A percentile compares a stretch with the other conserved stretches of the same genome.
Evolutionary conservation across 2,113 vertebrate species (phyloP).

Genomic region (Protobothrops flavoviridis): DNA sequence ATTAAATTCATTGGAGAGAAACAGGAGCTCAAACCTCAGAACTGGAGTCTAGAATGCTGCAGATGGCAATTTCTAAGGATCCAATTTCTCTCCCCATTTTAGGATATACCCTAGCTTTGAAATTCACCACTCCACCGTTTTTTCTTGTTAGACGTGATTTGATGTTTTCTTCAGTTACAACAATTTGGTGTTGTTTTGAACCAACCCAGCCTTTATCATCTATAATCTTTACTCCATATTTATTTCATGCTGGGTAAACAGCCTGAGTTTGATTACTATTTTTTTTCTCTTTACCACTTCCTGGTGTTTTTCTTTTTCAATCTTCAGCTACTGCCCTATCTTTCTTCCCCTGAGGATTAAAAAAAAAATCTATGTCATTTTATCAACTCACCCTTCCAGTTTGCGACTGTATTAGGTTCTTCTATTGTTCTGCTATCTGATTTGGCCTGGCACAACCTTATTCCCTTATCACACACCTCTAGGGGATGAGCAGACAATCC

Average conservation of each 20-base stretch:
- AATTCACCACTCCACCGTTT: not conserved
- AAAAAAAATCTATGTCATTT: not conserved
- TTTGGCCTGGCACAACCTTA: not conserved
- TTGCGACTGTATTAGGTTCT: not conserved
- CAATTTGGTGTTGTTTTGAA: not conserved
- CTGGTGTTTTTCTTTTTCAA: conserved; percentile 38
- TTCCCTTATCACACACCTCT: not conserved
- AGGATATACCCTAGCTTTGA: not conserved
- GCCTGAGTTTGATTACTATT: conserved; percentile 4
- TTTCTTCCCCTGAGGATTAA: not conserved
- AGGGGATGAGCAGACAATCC: not conserved
- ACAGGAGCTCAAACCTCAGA: fast-evolving
- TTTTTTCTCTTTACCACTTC: conserved; percentile 4
- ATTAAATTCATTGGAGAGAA: fast-evolving
- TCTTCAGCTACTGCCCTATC: conserved; percentile 43
- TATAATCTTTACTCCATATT: not conserved
- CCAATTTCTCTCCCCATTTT: not conserved
- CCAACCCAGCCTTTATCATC: not conserved
- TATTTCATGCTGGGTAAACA: not conserved
- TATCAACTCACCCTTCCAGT: not conserved
- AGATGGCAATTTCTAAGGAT: fast-evolving
- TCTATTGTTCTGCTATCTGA: not conserved
- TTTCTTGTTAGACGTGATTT: not conserved
- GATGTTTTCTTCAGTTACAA: not conserved
- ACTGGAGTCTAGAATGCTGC: fast-evolving